Evolutionary conservation across 1,140 invertebrate genomes (phyloP), one percentile per base, ranked within the genome.

Genomic region (Riptortus pedestris): DNA sequence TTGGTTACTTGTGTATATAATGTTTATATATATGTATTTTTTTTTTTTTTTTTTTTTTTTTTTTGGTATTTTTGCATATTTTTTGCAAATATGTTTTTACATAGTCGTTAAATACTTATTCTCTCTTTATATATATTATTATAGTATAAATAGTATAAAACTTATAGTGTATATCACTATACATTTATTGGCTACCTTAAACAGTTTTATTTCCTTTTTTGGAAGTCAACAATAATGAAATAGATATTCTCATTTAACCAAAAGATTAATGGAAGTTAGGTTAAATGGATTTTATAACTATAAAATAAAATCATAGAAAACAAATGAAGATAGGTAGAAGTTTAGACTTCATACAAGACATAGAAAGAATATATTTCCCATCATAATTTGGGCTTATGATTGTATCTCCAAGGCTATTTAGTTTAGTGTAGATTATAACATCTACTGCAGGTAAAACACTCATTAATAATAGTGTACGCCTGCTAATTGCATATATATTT

Each of bases 121-220:
- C n/a, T n/a, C n/a, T n/a, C n/a, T n/a, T n/a, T n/a, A 47, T 47
- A 45, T n/a, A 47, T 47, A 47, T 20, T 47, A 20, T n/a, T 47
- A 55, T 55, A 7, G 51, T 55, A 55, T 55, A 55, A 55, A 55
- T 55, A 55, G 24, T 55, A 55, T 20, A 55, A 55, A 55, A 55
- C 20, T 55, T 55, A 55, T 55, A 55, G 24, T 24, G 26, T 55
- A 55, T 55, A 27, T 55, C 20, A 27, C 24, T 55, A 55, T 55
- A 55, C 51, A 55, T 55, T 55, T 24, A 55, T 55, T 55, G 12
- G 24, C 51, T 55, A 55, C 51, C 26, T 26, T 55, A n/a, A n/a
- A 55, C 51, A 55, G 51, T 18, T 55, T 55, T 26, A 27, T 55
- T 55, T 55, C 14, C 22, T 55, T 47, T 18, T 38, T 38, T 38